These are phyloP conservation scores for Callipepla squamata DNA, from an alignment of 2,113 vertebrate genomes.

Conservation along the genomic window DNA sequence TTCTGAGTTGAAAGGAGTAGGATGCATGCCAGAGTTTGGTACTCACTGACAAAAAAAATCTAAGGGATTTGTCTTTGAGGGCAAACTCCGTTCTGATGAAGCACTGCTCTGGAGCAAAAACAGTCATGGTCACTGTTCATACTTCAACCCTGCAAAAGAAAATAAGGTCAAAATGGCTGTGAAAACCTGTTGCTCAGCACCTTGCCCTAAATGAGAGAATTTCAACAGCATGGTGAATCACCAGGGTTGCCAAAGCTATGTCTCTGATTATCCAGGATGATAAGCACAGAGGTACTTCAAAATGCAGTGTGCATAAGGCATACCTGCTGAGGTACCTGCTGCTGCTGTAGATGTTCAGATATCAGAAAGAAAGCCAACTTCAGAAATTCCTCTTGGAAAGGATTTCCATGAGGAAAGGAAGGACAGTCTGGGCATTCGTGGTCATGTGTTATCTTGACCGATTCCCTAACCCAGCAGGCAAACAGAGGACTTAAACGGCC, in stretches of 20 bases:
- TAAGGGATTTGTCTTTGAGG: not conserved
- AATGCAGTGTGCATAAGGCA: no score
- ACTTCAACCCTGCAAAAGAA: not conserved
- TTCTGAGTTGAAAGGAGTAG: not conserved
- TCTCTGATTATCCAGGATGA: not conserved
- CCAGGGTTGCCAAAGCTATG: not conserved
- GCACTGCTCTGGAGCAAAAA: not conserved
- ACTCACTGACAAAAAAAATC: not conserved
- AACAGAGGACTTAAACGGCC: not conserved
- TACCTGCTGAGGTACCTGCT: not conserved
- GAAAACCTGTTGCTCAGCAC: not conserved
- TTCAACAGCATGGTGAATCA: no score
- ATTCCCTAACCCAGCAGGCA: not conserved
- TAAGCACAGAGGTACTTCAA: not conserved
- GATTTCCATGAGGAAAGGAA: not conserved
- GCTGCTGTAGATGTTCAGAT: not conserved
- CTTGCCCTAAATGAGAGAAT: not conserved
- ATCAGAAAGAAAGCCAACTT: not conserved
- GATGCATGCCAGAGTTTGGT: not conserved
- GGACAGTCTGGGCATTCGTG: not conserved
- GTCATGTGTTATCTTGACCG: accelerated
- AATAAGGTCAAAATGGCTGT: not conserved
- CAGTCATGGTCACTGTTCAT: not conserved
- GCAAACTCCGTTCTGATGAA: not conserved
- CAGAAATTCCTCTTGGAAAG: not conserved